Base-by-base conservation (phyloP, 2,888 invertebrate species). In the Nymphalis c-album region DNA sequence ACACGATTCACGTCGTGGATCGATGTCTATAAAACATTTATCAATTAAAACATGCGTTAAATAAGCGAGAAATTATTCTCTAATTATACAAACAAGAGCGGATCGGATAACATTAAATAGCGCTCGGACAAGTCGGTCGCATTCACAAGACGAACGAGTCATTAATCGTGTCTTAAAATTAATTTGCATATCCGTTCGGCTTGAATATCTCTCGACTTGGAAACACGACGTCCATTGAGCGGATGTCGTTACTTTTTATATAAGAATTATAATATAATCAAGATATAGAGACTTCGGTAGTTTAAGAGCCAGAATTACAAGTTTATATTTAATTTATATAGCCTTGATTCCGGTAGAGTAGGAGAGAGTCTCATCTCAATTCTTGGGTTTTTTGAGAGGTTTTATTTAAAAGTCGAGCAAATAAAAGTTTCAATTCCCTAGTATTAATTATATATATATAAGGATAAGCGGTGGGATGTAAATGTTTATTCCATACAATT, bases 161-260 rank as follows among this genome's bases (percentile, higher is more conserved):
- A 65, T 70, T 70, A 70, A 70, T 70, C 64, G 55, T 26, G 58
- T 65, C 65, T 71, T 68, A 55, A 68, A 71, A 65, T 65, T 71
- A 68, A 71, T 68, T 68, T 71, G 65, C 68, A 68, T 71, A 71
- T 71, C 70, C 70, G 70, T 60, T 68, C 55, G 55, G 45, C 59
- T 65, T 60, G 48, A 70, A 62, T 62, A 45, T 68, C 68, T 68
- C 68, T 68, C 63, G 64, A 61, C 58, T 70, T 61, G 48, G 70
- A 65, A n/a, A 64, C 62, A 40, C 63, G 53, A 60, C 60, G 60
- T 55, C 50, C 46, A 63, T 31, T 47, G 50, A 62, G 35, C 70
- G 70, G 70, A 70, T 53, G 70, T 68, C 68, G 63, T 70, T 68
- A 68, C 47, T 64, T 68, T 64, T 64, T 63, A 53, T 53, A 53